Evolutionary conservation across 2,797 vertebrate genomes (phyloP).

Genomic region (Takifugu rubripes): DNA sequence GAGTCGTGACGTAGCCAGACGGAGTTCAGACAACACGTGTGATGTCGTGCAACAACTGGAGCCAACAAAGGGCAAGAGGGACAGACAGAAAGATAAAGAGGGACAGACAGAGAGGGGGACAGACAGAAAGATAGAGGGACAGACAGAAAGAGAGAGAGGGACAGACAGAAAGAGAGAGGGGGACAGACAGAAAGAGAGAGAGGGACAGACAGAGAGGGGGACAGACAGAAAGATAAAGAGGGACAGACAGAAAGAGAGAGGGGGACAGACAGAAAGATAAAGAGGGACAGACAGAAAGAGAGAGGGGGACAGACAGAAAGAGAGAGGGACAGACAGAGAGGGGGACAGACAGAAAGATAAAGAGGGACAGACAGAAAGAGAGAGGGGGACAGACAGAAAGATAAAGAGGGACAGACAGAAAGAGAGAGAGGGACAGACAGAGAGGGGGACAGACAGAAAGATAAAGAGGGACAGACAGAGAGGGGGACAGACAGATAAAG

Average conservation of each 20-base stretch:
- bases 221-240: no score
- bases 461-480: neutral
- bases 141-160: neutral
- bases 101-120: neutral
- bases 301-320: neutral
- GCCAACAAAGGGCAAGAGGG: neutral
- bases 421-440: neutral
- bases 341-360: neutral
- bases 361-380: no score
- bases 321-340: neutral
- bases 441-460: neutral
- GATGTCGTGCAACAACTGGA: neutral
- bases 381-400: no score
- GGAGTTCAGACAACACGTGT: no score
- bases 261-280: neutral
- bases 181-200: no score
- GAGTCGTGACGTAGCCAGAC: no score
- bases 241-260: neutral
- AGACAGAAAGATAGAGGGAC: neutral
- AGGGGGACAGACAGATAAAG: no score
- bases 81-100: neutral
- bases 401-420: neutral
- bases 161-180: neutral
- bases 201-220: no score
- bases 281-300: neutral